These are phyloP conservation scores for Drosophila pseudoobscura DNA, from an alignment of 1,140 invertebrate genomes.

Conservation along the genomic window DNA sequence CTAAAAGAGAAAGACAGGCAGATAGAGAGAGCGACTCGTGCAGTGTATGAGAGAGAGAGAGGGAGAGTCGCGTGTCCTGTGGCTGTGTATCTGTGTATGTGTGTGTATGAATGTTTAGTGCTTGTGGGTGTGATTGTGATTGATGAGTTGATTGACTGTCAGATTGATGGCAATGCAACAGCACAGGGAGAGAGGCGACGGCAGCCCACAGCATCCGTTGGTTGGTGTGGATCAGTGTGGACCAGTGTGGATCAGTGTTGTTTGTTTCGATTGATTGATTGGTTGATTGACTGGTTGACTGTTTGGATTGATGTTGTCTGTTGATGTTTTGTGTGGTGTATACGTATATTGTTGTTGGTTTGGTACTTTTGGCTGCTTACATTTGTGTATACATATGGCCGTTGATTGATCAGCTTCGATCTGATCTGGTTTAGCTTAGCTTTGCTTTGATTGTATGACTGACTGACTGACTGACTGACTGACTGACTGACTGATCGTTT, in stretches of 20 bases:
- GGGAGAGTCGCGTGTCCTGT: slow-evolving; percentile 1
- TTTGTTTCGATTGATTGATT: slow-evolving; percentile 27
- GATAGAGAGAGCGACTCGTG: slow-evolving; percentile 25
- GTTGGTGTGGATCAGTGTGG: slow-evolving; percentile 10
- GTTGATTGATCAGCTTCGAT: slow-evolving; percentile 26
- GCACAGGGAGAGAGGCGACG: slow-evolving; percentile 55
- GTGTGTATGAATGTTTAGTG: slow-evolving; percentile 6
- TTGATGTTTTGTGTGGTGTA: slow-evolving; percentile 11
- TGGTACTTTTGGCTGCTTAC: slow-evolving; percentile 43
- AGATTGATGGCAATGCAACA: slow-evolving; percentile 60
- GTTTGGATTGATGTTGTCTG: slow-evolving; percentile 37
- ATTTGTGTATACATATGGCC: slow-evolving; percentile 47
- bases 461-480: slow-evolving; percentile 23
- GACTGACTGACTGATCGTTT: slow-evolving; percentile 20
- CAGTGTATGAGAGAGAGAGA: slow-evolving; percentile 19
- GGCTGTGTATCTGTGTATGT: slow-evolving; percentile 3
- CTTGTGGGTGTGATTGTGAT: slow-evolving; percentile 5
- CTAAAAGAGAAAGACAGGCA: slow-evolving; percentile 14
- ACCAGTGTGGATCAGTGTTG: slow-evolving; percentile 17
- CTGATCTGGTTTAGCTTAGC: too few species aligned
- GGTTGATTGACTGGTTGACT: slow-evolving; percentile 20
- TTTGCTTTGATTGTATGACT: too few species aligned
- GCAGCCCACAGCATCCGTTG: slow-evolving; percentile 56
- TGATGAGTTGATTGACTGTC: slow-evolving; percentile 48
- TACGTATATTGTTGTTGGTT: neutral